Evolutionary conservation across 2,797 vertebrate species (phyloP).

Genomic region (Rhynchonycteris naso): DNA sequence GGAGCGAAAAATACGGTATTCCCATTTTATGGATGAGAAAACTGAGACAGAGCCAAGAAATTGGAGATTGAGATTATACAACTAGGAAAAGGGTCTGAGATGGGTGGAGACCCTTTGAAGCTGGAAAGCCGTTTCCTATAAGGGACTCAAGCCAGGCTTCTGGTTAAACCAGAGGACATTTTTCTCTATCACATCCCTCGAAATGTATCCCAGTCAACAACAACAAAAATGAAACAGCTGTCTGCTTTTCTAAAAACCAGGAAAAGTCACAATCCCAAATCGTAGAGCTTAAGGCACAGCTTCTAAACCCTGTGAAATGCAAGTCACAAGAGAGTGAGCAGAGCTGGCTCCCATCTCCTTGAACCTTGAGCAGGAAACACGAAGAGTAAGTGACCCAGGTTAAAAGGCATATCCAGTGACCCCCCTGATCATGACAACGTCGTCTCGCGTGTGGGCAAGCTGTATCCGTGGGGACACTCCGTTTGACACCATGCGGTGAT

Average conservation of each 20-base stretch:
- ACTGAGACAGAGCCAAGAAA: neutral
- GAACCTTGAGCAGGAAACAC: neutral
- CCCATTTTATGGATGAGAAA: neutral
- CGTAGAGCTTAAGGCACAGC: fast-evolving
- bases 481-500: fast-evolving
- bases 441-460: fast-evolving
- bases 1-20: too few species aligned
- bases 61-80: neutral
- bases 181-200: neutral
- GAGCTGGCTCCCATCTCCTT: neutral
- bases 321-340: too few species aligned
- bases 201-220: neutral
- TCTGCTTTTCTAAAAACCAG: neutral
- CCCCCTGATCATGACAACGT: neutral
- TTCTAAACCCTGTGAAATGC: neutral
- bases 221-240: neutral
- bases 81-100: neutral
- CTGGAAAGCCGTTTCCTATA: neutral
- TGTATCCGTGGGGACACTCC: too few species aligned
- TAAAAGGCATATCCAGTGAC: neutral
- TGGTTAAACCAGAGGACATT: neutral
- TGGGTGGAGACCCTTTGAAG: neutral
- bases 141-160: neutral
- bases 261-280: neutral
- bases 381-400: neutral